These are phyloP conservation scores for Notospermus geniculatus DNA, from an alignment of 1,140 invertebrate genomes.

Conservation along the genomic window DNA sequence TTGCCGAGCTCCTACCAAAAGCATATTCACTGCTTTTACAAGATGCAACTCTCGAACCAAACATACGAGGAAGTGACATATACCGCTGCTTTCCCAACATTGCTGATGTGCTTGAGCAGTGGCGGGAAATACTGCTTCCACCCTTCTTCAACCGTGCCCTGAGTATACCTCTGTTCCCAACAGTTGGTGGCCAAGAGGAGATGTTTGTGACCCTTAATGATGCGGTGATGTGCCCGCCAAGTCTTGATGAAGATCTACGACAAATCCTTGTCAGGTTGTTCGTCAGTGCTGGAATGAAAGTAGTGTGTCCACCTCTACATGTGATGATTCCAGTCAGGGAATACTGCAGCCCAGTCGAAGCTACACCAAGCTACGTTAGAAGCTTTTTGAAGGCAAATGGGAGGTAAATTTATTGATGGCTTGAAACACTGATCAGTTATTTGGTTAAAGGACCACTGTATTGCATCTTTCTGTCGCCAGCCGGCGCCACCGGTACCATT, in stretches of 20 bases:
- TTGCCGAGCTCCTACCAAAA: conserved; percentile 17
- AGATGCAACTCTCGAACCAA: not conserved
- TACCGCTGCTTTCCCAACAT: conserved; percentile 21
- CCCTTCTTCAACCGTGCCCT: conserved; percentile 12
- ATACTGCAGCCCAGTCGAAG: not conserved
- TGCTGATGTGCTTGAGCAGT: conserved; percentile 19
- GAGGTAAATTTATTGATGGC: not conserved
- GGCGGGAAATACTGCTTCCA: conserved; percentile 19
- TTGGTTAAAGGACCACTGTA: too few relatives aligned
- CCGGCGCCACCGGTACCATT: too few relatives aligned
- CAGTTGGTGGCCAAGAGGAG: not conserved
- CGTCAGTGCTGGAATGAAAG: too few relatives aligned
- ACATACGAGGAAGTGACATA: not conserved
- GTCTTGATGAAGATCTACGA: too few relatives aligned
- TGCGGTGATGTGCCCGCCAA: not conserved
- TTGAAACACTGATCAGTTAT: too few relatives aligned
- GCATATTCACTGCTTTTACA: conserved; percentile 18
- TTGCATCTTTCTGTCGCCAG: too few relatives aligned
- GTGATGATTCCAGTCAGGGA: conserved; percentile 9
- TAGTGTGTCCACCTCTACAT: too few relatives aligned
- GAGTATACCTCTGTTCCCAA: conserved; percentile 1
- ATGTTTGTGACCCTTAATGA: not conserved
- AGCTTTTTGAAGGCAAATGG: not conserved
- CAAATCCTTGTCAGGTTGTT: too few relatives aligned
- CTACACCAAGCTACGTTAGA: conserved; percentile 3